A percentile compares a stretch with the other conserved stretches of the same genome.
These are phyloP conservation scores for Melanocharis versteri DNA, from an alignment of 2,113 vertebrate genomes.

Conservation along the genomic window DNA sequence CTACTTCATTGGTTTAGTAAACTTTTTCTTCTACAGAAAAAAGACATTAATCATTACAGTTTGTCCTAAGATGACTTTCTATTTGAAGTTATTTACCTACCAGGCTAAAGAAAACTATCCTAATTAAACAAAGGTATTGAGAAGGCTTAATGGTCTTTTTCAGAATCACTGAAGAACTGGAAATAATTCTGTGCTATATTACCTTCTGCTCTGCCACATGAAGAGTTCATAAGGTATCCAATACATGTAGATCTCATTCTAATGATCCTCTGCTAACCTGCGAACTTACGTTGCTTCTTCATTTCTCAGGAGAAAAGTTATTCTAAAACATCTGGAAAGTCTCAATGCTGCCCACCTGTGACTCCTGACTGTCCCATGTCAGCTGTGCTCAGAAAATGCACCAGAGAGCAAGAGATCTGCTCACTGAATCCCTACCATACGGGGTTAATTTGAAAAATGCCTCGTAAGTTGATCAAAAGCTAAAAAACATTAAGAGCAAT, in stretches of 20 bases:
- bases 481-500: slow-evolving; percentile 46
- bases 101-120: neutral
- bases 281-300: neutral
- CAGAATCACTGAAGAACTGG: neutral
- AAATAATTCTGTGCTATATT: neutral
- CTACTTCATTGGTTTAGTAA: neutral
- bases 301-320: neutral
- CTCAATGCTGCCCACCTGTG: neutral
- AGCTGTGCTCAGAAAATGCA: neutral
- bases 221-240: neutral
- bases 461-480: slow-evolving; percentile 48
- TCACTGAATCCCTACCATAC: neutral
- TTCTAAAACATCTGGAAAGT: neutral
- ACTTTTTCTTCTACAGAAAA: neutral
- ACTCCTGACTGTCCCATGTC: neutral
- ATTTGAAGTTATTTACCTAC: neutral
- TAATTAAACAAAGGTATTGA: neutral
- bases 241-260: neutral
- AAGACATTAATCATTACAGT: neutral
- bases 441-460: slow-evolving; percentile 18
- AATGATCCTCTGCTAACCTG: neutral
- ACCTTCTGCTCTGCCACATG: neutral
- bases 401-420: neutral
- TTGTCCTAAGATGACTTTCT: neutral
- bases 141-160: neutral